Base-by-base conservation (phyloP, 2,888 invertebrate genomes). In the Pachydiplax longipennis region DNA sequence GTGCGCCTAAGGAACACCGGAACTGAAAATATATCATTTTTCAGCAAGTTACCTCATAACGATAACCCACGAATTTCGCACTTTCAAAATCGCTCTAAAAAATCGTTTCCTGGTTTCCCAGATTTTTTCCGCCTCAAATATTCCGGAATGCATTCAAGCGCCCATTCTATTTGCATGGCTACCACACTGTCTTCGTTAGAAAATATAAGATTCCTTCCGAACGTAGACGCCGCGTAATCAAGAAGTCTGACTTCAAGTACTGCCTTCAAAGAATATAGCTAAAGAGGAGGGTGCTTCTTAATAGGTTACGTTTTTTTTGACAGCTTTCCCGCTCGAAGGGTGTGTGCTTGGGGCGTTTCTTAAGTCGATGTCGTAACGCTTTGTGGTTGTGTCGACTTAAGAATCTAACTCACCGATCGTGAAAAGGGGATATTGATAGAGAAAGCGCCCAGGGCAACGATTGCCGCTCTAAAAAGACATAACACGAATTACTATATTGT, bases 311-410 rank as follows among this genome's bases (percentile, higher is more conserved):
- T 44, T 44, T 44, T 44, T 40, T 44, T 5, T 37, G 37, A 37
- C 37, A 37, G 22, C 61, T 87, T 35, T 87, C 40, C 15, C 22
- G 13, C 48, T 48, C 87, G 18, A 65, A 35, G 25, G 40, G 61
- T 31, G 35, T 53, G 35, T 83, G 83, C 58, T 83, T 53, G 53
- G 83, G 83, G 83, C 53, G 83, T 83, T 53, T 83, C 87, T 61
- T 35, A 35, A 87, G 37, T 35, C 58, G 87, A 37, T 87, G 65
- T 87, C 37, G 87, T 61, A 87, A 87, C n/a, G 12, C n/a, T 35
- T 40, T 37, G 87, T 4, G 22, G 61, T 31, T 37, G 61, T 22
- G 37, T 15, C 35, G 61, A 37, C 25, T n/a, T 25, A 12, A 10
- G n/a, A 65, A 25, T 65, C 65, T 10, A 65, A n/a, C n/a, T n/a